These are phyloP conservation scores for Pseudotriccus pelzelni DNA, from an alignment of 2,797 vertebrate genomes.

Conservation along the genomic window DNA sequence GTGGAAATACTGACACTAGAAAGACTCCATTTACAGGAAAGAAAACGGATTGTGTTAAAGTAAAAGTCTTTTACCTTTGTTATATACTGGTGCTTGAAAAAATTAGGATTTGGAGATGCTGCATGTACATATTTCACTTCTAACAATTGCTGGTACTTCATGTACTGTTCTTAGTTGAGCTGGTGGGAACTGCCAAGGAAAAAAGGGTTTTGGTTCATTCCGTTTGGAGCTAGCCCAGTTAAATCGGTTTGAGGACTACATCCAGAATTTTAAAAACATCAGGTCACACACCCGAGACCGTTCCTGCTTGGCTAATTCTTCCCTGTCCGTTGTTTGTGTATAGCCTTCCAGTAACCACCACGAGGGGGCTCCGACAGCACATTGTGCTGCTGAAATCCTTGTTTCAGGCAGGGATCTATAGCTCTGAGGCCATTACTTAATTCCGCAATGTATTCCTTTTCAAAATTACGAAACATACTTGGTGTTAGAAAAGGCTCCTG, in stretches of 20 bases:
- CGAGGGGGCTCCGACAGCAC: accelerated
- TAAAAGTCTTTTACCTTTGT: background rate
- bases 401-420: background rate
- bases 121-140: background rate
- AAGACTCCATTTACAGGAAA: background rate
- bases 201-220: background rate
- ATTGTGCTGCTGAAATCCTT: background rate
- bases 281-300: accelerated
- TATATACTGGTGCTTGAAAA: background rate
- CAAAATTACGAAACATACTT: background rate
- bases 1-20: background rate
- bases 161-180: background rate
- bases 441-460: background rate
- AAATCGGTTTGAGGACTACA: background rate
- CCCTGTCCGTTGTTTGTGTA: background rate
- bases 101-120: background rate
- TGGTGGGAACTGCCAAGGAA: background rate
- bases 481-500: background rate
- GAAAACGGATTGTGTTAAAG: background rate
- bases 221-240: background rate
- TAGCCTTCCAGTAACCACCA: background rate
- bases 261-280: background rate
- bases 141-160: background rate
- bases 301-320: background rate
- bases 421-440: background rate